Percentiles rank a stretch among this genome's conserved stretches.
Conservation (phyloP, 2,797 vertebrate genomes). For the Hemitrygon akajei region DNA sequence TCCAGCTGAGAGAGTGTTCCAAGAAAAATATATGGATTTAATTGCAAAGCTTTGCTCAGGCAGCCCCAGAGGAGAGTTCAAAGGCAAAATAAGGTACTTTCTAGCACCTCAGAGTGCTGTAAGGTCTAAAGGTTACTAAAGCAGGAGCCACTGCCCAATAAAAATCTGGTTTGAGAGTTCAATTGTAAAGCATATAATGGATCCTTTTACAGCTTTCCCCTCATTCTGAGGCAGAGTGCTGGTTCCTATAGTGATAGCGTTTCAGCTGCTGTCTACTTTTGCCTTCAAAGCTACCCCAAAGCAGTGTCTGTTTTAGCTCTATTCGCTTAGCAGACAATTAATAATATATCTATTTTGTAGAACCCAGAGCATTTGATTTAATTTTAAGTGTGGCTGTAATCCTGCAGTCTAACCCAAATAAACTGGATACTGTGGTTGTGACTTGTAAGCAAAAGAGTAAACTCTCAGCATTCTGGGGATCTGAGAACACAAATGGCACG, state of each 20-base stretch:
- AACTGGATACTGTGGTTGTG: not conserved
- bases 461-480: not conserved
- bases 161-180: slow-evolving; percentile 65
- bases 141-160: slow-evolving; percentile 68
- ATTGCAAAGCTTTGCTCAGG: slow-evolving; percentile 61
- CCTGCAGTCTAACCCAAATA: not conserved
- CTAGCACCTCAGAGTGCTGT: slow-evolving; percentile 60
- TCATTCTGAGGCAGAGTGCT: slow-evolving; percentile 46
- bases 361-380: slow-evolving; percentile 9
- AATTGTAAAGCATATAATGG: slow-evolving; percentile 60
- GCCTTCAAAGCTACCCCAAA: slow-evolving; percentile 9
- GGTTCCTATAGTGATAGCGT: slow-evolving; percentile 22
- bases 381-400: not conserved
- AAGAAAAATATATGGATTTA: slow-evolving; percentile 59
- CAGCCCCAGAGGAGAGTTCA: slow-evolving; percentile 57
- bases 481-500: not conserved
- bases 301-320: not conserved
- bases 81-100: slow-evolving; percentile 62
- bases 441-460: not conserved
- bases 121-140: slow-evolving; percentile 68
- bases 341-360: slow-evolving; percentile 8
- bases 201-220: slow-evolving; percentile 66
- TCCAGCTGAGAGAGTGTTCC: slow-evolving; percentile 58
- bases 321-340: not conserved
- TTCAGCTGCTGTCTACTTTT: slow-evolving; percentile 28